A percentile compares a stretch with the other conserved stretches of the same genome.
phyloP scores from a whole-genome alignment of 2,797 vertebrate species.

The Chrosomus eos region DNA sequence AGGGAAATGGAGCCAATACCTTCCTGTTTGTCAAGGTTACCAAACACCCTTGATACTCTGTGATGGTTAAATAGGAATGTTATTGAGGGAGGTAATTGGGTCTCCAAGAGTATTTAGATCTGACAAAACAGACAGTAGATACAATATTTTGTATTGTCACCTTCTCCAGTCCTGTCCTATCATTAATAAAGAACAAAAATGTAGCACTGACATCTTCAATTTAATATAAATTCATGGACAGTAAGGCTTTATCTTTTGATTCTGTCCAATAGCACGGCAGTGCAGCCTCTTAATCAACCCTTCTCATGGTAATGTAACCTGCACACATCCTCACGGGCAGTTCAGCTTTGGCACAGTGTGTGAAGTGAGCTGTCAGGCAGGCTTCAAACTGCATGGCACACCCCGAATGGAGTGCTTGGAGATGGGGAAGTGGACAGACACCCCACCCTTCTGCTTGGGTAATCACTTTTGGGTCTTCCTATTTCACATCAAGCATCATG shows the following conservation, averaged over 20 bases:
- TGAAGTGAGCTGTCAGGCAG: conserved; percentile 18
- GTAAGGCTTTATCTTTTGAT: neutral
- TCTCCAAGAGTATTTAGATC: neutral
- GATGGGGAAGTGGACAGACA: conserved; percentile 17
- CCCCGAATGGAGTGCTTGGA: neutral
- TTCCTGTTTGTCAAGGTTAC: conserved; percentile 70
- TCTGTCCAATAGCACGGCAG: conserved; percentile 49
- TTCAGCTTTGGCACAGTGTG: conserved; percentile 14
- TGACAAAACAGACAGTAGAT: neutral
- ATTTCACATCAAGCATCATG: neutral
- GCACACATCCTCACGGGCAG: conserved; percentile 53
- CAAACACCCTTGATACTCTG: neutral
- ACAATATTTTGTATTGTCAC: neutral
- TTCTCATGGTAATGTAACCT: conserved; percentile 54
- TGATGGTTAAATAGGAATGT: neutral
- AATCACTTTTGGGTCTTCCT: neutral
- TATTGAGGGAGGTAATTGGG: neutral
- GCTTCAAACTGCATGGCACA: conserved; percentile 31
- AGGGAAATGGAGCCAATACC: conserved; percentile 67
- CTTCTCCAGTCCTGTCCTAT: neutral
- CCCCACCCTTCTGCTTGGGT: conserved; percentile 26
- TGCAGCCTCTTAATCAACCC: conserved; percentile 50
- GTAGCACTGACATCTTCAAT: neutral
- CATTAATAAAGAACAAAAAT: neutral
- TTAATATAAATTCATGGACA: neutral